Conservation (phyloP, 2,888 invertebrate genomes). For the Pteria penguin region DNA sequence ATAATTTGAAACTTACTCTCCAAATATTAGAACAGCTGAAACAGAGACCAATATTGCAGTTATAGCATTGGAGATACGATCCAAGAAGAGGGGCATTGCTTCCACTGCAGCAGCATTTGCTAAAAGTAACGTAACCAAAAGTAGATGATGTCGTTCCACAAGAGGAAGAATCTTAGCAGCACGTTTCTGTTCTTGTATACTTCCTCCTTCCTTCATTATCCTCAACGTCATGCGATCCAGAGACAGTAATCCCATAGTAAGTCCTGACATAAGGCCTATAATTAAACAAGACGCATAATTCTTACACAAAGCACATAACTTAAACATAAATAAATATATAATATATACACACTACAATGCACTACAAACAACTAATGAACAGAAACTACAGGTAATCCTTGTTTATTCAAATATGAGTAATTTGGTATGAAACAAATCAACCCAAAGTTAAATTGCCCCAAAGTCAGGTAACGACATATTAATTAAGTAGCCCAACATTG, state of each 20-base stretch:
- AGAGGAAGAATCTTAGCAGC: constrained; percentile 76
- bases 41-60: constrained; percentile 77
- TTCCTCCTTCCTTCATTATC: constrained; percentile 76
- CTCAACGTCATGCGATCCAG: constrained; percentile 76
- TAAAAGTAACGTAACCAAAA: constrained; percentile 78
- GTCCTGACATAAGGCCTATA: constrained; percentile 79
- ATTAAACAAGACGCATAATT: no score
- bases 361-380: no score
- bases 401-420: background rate
- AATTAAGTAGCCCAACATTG: no score
- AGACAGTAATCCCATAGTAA: constrained; percentile 79
- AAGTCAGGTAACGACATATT: no score
- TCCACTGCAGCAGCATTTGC: constrained; percentile 79
- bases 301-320: no score
- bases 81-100: constrained; percentile 79
- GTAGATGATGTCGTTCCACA: constrained; percentile 76
- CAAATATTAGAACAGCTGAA: constrained; percentile 79
- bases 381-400: background rate
- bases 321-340: no score
- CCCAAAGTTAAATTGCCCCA: no score
- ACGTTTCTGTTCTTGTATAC: constrained; percentile 70
- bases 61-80: constrained; percentile 76
- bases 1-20: constrained; percentile 79
- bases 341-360: no score
- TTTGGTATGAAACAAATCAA: background rate